Conservation (phyloP, 2,797 vertebrate species). For the Sebastes nivosus region DNA sequence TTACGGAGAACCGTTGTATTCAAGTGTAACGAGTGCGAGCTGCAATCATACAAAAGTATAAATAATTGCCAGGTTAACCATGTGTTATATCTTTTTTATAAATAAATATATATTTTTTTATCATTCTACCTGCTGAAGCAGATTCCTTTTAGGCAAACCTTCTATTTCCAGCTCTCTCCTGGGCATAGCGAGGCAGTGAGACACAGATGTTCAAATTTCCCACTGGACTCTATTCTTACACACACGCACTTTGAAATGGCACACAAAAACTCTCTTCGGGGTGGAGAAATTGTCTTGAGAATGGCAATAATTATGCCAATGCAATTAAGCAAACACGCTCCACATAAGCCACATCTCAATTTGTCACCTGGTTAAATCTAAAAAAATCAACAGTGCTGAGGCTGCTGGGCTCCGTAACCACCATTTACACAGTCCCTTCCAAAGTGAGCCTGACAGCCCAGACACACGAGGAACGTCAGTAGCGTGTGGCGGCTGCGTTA, state of each 20-base stretch:
- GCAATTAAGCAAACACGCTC: slow-evolving; percentile 63
- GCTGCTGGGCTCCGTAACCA: slow-evolving; percentile 3
- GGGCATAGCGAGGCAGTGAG: slow-evolving; percentile 48
- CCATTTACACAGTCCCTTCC: not conserved
- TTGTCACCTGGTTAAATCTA: slow-evolving; percentile 33
- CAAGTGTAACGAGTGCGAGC: slow-evolving; percentile 31
- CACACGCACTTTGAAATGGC: slow-evolving; percentile 47
- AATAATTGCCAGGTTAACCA: slow-evolving; percentile 52
- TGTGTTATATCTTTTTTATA: slow-evolving; percentile 5
- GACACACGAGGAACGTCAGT: no score
- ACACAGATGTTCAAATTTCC: slow-evolving; percentile 76
- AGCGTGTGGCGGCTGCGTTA: no score
- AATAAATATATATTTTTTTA: not conserved
- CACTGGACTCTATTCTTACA: slow-evolving; percentile 64
- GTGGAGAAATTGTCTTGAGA: slow-evolving; percentile 50
- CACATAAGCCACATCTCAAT: slow-evolving; percentile 44
- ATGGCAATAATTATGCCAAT: slow-evolving; percentile 48
- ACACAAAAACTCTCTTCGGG: slow-evolving; percentile 20
- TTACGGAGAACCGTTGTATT: slow-evolving; percentile 9
- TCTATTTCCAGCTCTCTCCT: slow-evolving; percentile 69
- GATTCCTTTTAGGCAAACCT: slow-evolving; percentile 47
- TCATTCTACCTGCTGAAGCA: slow-evolving; percentile 44
- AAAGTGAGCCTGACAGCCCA: not conserved
- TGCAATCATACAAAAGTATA: slow-evolving; percentile 4
- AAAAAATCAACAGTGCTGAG: slow-evolving; percentile 12